Evolutionary conservation across 2,113 vertebrate genomes (phyloP).

Genomic region (Sorex araneus): DNA sequence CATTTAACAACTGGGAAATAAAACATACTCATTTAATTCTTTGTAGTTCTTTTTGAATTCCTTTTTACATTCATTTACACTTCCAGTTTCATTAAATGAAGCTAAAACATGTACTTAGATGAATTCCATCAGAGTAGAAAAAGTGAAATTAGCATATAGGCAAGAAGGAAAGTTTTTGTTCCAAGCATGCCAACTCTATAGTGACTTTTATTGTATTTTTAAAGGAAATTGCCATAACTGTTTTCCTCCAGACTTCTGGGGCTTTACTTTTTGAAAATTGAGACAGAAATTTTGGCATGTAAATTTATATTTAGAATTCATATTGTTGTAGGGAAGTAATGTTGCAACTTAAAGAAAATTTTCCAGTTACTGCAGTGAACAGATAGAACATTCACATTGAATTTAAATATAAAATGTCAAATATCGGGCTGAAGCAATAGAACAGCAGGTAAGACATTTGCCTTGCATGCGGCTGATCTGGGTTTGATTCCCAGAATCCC

Average conservation of each 20-base stretch:
- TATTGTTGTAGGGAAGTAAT: neutral
- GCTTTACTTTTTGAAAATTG: slow-evolving; percentile 50
- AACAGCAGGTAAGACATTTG: no score
- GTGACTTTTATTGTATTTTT: neutral
- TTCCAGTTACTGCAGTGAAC: neutral
- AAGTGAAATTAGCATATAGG: neutral
- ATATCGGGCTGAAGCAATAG: no score
- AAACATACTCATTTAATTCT: neutral
- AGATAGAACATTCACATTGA: slow-evolving; percentile 12
- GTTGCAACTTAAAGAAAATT: neutral
- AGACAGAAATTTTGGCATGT: neutral
- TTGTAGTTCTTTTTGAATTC: neutral
- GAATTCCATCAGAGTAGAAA: neutral
- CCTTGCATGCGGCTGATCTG: no score
- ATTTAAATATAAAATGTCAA: slow-evolving; percentile 52
- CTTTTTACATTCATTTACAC: neutral
- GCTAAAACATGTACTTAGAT: neutral
- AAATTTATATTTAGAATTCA: slow-evolving; percentile 19
- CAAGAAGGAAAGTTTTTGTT: neutral
- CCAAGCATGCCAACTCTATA: neutral
- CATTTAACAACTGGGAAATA: neutral
- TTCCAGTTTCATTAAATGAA: neutral
- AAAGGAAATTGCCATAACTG: neutral
- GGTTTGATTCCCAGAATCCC: no score
- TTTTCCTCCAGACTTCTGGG: neutral